phyloP scores from a whole-genome alignment of 1,140 invertebrate species.

The Saccostrea echinata region DNA sequence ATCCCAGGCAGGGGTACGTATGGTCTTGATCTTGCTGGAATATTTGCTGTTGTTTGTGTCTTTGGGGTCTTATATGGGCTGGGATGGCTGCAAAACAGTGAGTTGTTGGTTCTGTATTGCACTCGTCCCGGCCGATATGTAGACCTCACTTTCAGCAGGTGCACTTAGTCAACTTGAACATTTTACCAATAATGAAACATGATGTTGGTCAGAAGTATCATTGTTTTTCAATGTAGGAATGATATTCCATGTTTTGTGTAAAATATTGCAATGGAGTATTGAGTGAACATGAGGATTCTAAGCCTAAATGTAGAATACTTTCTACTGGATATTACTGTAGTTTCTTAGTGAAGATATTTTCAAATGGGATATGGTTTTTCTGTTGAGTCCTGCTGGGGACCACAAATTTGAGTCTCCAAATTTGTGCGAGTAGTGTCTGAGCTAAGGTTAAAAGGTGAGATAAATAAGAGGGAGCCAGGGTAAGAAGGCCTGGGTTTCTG shows the following conservation, averaged over 20 bases:
- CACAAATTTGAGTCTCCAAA: no score
- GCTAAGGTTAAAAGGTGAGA: no score
- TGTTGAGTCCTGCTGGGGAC: no score
- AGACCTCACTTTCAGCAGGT: background rate
- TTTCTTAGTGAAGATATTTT: no score
- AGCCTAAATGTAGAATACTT: no score
- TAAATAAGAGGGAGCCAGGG: background rate
- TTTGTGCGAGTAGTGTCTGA: no score
- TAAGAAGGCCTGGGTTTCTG: background rate
- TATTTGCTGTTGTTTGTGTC: background rate
- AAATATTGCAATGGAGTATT: no score
- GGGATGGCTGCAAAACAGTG: conserved; percentile 20
- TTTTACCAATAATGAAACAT: background rate
- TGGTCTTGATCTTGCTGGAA: background rate
- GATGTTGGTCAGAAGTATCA: background rate
- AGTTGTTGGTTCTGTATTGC: conserved; percentile 14
- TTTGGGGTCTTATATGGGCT: conserved; percentile 4
- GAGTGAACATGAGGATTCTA: no score
- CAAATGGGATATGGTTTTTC: no score
- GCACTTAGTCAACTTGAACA: background rate
- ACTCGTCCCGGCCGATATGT: conserved; percentile 34
- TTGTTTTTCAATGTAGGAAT: background rate
- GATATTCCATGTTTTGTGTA: background rate
- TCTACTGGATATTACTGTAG: no score
- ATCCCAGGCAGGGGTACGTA: background rate